A percentile compares a stretch with the other conserved stretches of the same genome.
These are phyloP conservation scores for Anas platyrhynchos DNA, from an alignment of 2,113 vertebrate genomes.

Conservation along the genomic window DNA sequence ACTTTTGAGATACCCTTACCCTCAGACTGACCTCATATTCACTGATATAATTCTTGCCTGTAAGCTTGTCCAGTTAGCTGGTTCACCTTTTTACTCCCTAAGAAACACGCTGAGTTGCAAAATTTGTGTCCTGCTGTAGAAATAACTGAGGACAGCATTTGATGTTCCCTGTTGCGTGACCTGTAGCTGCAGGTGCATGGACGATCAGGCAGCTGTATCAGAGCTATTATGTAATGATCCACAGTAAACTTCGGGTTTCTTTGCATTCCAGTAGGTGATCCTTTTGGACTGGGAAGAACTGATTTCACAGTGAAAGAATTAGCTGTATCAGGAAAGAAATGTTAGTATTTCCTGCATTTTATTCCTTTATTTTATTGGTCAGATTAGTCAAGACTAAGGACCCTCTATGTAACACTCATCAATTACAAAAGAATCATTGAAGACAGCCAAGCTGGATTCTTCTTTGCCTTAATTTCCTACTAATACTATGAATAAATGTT, in stretches of 20 bases:
- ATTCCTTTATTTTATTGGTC: not conserved
- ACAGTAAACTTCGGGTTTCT: not conserved
- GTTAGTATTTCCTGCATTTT: not conserved
- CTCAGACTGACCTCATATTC: not conserved
- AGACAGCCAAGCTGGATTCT: not conserved
- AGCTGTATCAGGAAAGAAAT: not conserved
- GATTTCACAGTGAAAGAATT: not conserved
- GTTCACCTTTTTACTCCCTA: not conserved
- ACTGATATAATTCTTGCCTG: not conserved
- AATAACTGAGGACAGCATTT: not conserved
- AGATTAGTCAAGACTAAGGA: not conserved
- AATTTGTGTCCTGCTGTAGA: not conserved
- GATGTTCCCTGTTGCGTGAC: not conserved
- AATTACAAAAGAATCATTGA: not conserved
- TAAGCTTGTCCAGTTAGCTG: not conserved
- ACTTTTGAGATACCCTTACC: fast-evolving
- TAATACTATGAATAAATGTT: not conserved
- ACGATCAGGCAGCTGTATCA: not conserved
- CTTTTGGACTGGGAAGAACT: not conserved
- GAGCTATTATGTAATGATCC: not conserved
- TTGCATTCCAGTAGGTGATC: not conserved
- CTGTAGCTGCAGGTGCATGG: not conserved
- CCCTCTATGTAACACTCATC: not conserved
- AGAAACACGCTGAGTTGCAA: not conserved
- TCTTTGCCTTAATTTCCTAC: not conserved